Conservation (phyloP, 2,113 vertebrate genomes). For the Spermophilus dauricus region DNA sequence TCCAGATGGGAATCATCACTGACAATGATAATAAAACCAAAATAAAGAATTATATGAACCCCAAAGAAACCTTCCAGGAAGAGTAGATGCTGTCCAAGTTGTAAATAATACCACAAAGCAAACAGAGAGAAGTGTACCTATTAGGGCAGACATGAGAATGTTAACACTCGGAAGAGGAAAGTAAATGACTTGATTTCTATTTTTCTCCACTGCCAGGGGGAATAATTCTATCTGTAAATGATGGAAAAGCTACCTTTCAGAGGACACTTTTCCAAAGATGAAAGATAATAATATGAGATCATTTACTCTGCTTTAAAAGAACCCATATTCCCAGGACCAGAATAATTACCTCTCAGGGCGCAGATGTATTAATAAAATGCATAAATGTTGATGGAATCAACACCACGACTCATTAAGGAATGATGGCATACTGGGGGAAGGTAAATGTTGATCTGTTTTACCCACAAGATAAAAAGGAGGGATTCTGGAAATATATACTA, state of each 20-base stretch:
- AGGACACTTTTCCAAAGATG: neutral
- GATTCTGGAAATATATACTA: neutral
- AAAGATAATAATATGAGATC: conserved; percentile 38
- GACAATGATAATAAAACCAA: neutral
- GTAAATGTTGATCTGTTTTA: neutral
- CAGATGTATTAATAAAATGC: conserved; percentile 31
- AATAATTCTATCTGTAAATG: neutral
- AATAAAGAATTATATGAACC: neutral
- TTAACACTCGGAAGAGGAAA: neutral
- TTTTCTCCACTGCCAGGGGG: conserved; percentile 22
- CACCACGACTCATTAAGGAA: conserved; percentile 21
- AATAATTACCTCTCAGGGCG: conserved; percentile 51
- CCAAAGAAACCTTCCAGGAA: neutral
- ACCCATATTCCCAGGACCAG: neutral
- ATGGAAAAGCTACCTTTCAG: conserved; percentile 36
- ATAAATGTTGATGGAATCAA: neutral
- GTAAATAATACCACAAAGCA: neutral
- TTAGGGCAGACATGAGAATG: neutral
- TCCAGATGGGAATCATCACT: neutral
- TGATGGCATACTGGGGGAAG: neutral
- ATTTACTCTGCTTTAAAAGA: conserved; percentile 55
- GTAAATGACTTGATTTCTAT: conserved; percentile 10
- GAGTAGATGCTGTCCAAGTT: neutral
- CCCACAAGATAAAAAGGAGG: neutral
- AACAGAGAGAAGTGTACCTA: neutral